Base-by-base conservation (phyloP, 2,888 invertebrate species). In the Hermodice carunculata region DNA sequence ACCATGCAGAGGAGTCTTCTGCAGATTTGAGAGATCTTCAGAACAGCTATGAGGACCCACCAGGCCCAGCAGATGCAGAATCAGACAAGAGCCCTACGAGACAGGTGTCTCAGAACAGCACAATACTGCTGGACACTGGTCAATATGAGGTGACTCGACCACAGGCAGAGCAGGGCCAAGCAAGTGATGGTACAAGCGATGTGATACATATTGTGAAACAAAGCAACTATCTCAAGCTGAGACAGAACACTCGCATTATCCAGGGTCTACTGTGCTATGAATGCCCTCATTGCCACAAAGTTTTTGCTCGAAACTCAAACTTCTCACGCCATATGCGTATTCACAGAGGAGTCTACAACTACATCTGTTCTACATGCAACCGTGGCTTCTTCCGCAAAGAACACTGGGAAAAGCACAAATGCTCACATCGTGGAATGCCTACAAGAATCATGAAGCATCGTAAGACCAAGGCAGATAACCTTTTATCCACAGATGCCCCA, bases 311-410 rank as follows among this genome's bases (percentile, higher is more conserved):
- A 32, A 71, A 70, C 49, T 70, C 69, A 19, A 71, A 71, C 62
- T 71, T 71, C 49, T 71, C 71, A 3, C 66, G 71, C 3, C 71
- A 71, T 67, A 71, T 71, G 71, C 64, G 71, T 19, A 71, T 71
- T 46, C 71, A 71, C 62, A 58, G 70, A 19, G 70, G 71, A 28
- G 67, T 71, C 37, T 67, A 61, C 62, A 71, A 70, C 64, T 67
- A 70, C 58, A 40, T 65, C 26, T 67, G 67, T 29, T 46, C 61
- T 19, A 57, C 51, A 5, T 70, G 67, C 42, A 31, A 42, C 19
- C 61, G 70, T 17, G 70, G 70, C n/a, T 67, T 67, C 60, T 67
- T 67, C 44, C 58, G 67, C 24, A 60, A 62, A 19, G 67, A 71
- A 57, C 70, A 71, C 53, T 71, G 67, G 56, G 52, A 67, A 37